These are phyloP conservation scores for Pyrrhosoma nymphula DNA, from an alignment of 2,888 invertebrate species.

Conservation along the genomic window DNA sequence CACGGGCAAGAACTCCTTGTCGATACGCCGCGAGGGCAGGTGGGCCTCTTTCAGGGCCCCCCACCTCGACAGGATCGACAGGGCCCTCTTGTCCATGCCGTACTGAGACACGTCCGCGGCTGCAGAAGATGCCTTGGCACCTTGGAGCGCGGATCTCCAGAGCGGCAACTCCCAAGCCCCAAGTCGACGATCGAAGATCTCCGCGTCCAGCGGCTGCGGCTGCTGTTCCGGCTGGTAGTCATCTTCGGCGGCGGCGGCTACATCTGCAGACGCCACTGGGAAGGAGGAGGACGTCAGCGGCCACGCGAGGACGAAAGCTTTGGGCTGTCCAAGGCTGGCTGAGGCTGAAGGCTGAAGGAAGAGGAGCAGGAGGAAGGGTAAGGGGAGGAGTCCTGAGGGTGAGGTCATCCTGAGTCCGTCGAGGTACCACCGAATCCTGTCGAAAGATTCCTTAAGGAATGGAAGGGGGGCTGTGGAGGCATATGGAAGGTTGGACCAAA, in stretches of 20 bases:
- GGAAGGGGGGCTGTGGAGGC: not conserved
- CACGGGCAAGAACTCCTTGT: conserved; percentile 36
- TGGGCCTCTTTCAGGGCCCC: conserved; percentile 35
- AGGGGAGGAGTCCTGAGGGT: not conserved
- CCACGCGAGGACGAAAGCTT: conserved; percentile 18
- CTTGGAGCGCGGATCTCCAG: conserved; percentile 13
- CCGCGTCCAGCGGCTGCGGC: conserved; percentile 7
- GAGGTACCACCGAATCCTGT: not conserved
- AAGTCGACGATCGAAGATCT: not conserved
- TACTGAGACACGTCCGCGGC: not conserved
- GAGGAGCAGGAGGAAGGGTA: not conserved
- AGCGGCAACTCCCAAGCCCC: not conserved
- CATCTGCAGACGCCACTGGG: not conserved
- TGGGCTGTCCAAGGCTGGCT: not conserved
- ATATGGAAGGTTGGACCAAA: too few relatives aligned
- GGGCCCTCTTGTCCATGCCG: conserved; percentile 51
- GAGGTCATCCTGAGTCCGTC: not conserved
- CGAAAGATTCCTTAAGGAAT: not conserved
- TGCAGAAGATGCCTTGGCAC: not conserved
- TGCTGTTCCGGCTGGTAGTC: not conserved
- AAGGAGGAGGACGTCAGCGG: conserved; percentile 1
- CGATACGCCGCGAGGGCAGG: conserved; percentile 19
- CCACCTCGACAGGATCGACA: conserved; percentile 53
- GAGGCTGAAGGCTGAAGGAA: not conserved
- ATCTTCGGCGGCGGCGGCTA: not conserved